Evolutionary conservation across 2,888 invertebrate genomes (phyloP).

Genomic region (Drosophila acutilabella): DNA sequence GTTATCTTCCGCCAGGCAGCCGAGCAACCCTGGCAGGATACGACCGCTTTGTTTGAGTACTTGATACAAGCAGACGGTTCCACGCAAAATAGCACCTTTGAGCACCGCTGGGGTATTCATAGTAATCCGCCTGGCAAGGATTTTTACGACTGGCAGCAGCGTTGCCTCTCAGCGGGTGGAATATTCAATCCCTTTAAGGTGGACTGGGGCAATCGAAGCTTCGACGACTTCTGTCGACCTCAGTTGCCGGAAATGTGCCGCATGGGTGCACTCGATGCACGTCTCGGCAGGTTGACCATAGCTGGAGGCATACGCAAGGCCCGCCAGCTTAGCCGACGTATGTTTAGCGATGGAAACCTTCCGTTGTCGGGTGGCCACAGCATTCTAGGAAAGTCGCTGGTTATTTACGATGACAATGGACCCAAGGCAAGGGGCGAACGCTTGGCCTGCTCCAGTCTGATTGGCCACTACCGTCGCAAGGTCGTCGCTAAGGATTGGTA

Average conservation of each 20-base stretch:
- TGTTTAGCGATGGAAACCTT: conserved; percentile 92
- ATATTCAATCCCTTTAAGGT: conserved; percentile 92
- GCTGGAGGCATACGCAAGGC: conserved; percentile 90
- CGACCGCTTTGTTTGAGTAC: conserved; percentile 92
- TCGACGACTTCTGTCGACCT: conserved; percentile 87
- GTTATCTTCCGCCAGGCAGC: conserved; percentile 92
- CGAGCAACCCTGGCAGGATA: conserved; percentile 93
- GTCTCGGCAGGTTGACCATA: conserved; percentile 90
- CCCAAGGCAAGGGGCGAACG: conserved; percentile 95
- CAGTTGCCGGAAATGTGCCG: conserved; percentile 88
- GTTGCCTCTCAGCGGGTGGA: conserved; percentile 92
- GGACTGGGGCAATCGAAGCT: conserved; percentile 88
- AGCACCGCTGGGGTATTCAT: conserved; percentile 94
- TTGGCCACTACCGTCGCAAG: conserved; percentile 91
- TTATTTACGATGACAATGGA: conserved; percentile 94
- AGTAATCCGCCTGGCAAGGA: conserved; percentile 92
- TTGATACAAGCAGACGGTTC: conserved; percentile 95
- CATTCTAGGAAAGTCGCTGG: conserved; percentile 91
- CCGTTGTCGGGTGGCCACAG: conserved; percentile 91
- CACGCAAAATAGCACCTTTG: conserved; percentile 89
- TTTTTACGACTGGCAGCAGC: conserved; percentile 95
- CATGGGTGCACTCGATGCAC: conserved; percentile 91
- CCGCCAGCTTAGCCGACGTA: conserved; percentile 88
- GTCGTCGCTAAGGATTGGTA: conserved; percentile 95
- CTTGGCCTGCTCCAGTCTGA: conserved; percentile 94